Conservation (phyloP, 2,113 vertebrate species). For the Spheniscus mendiculus region DNA sequence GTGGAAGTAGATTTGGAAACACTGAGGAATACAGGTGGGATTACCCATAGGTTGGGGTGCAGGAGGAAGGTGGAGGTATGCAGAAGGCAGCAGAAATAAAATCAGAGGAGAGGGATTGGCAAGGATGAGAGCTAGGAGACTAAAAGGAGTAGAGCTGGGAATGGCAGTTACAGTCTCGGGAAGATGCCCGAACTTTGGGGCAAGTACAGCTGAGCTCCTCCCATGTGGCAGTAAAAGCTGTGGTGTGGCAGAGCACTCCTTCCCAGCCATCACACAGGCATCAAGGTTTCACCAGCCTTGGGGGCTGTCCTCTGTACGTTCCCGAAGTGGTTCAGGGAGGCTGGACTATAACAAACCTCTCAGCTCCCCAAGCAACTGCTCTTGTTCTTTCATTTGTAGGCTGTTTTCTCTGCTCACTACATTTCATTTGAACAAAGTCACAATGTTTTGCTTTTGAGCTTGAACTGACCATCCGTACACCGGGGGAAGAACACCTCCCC, state of each 20-base stretch:
- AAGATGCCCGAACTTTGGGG: background rate
- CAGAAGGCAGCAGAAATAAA: background rate
- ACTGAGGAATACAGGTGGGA: background rate
- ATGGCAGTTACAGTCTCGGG: background rate
- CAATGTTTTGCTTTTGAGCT: background rate
- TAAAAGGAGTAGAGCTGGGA: background rate
- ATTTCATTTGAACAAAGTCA: background rate
- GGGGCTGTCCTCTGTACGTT: background rate
- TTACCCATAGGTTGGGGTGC: background rate
- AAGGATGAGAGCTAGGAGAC: background rate
- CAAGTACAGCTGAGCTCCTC: background rate
- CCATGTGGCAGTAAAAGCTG: background rate
- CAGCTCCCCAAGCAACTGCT: background rate
- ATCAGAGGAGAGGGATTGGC: background rate
- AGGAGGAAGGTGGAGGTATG: background rate
- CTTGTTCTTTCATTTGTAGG: background rate
- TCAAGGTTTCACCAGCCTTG: background rate
- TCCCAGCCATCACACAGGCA: background rate
- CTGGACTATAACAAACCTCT: background rate
- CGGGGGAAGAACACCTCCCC: background rate
- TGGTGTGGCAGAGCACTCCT: background rate
- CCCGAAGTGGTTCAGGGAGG: background rate
- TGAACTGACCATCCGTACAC: background rate
- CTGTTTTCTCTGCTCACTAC: background rate
- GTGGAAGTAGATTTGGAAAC: background rate